Percentiles rank a stretch among this genome's conserved stretches.
Evolutionary conservation across 2,113 vertebrate genomes (phyloP).

Genomic region (Toxostoma redivivum): DNA sequence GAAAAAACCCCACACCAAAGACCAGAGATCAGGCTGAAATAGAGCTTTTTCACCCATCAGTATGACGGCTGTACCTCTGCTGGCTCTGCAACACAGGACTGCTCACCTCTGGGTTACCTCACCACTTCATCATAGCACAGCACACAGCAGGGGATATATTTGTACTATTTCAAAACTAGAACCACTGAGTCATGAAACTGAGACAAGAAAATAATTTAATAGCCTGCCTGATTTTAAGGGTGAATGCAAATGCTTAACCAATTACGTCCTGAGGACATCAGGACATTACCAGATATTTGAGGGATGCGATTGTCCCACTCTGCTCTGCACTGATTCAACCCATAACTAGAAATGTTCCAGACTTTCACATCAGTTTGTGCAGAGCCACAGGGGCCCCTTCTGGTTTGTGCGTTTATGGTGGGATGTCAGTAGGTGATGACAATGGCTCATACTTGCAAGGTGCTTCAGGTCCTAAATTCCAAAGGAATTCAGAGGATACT

Average conservation of each 20-base stretch:
- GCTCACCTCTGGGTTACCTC: background rate
- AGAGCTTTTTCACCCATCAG: background rate
- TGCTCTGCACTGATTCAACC: too few relatives aligned
- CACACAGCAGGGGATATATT: background rate
- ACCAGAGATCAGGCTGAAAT: background rate
- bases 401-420: background rate
- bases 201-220: background rate
- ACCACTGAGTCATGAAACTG: background rate
- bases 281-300: background rate
- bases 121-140: background rate
- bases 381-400: background rate
- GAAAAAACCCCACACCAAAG: background rate
- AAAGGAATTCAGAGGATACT: background rate
- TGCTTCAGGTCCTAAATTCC: background rate
- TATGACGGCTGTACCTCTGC: background rate
- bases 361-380: background rate
- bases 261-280: background rate
- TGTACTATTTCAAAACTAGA: background rate
- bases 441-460: background rate
- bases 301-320: fast-evolving
- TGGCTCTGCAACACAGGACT: fast-evolving
- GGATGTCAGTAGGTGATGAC: background rate
- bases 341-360: background rate
- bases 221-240: background rate
- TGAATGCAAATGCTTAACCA: background rate